phyloP scores from a whole-genome alignment of 2,888 invertebrate species.

The Drosophila formosana region DNA sequence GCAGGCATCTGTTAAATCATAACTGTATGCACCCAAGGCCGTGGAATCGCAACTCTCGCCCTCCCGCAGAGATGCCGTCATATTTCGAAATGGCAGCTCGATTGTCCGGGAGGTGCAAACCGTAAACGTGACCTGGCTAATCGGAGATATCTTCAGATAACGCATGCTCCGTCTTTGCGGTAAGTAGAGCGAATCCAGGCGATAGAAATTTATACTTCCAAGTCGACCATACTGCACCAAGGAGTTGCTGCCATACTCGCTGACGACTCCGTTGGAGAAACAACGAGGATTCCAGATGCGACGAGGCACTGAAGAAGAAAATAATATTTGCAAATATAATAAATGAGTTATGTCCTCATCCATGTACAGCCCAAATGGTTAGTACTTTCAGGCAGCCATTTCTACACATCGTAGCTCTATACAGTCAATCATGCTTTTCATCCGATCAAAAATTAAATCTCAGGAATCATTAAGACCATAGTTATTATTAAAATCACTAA shows the following conservation, averaged over 20 bases:
- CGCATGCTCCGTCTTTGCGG: constrained; percentile 86
- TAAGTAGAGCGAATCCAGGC: constrained; percentile 90
- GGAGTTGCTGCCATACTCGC: constrained; percentile 85
- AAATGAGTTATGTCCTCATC: not conserved
- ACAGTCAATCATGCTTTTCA: too few species aligned
- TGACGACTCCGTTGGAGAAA: constrained; percentile 85
- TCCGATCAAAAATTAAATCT: too few species aligned
- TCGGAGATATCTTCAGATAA: constrained; percentile 86
- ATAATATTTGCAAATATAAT: not conserved
- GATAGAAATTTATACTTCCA: constrained; percentile 88
- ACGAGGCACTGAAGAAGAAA: constrained; percentile 86
- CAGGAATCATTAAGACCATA: too few species aligned
- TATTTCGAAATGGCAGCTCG: constrained; percentile 85
- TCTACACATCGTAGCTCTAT: too few species aligned
- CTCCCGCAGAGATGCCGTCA: constrained; percentile 77
- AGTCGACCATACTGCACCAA: constrained; percentile 88
- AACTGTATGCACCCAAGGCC: constrained; percentile 86
- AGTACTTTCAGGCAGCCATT: too few species aligned
- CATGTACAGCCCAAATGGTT: too few species aligned
- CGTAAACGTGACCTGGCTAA: constrained; percentile 86
- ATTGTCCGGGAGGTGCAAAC: constrained; percentile 89
- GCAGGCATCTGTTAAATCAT: constrained; percentile 87
- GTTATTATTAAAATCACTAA: too few species aligned
- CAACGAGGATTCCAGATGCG: constrained; percentile 88
- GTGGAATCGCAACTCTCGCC: constrained; percentile 88